Percentiles rank a stretch among this genome's conserved stretches.
These are phyloP conservation scores for Gila orcuttii DNA, from an alignment of 2,113 vertebrate genomes.

Conservation along the genomic window DNA sequence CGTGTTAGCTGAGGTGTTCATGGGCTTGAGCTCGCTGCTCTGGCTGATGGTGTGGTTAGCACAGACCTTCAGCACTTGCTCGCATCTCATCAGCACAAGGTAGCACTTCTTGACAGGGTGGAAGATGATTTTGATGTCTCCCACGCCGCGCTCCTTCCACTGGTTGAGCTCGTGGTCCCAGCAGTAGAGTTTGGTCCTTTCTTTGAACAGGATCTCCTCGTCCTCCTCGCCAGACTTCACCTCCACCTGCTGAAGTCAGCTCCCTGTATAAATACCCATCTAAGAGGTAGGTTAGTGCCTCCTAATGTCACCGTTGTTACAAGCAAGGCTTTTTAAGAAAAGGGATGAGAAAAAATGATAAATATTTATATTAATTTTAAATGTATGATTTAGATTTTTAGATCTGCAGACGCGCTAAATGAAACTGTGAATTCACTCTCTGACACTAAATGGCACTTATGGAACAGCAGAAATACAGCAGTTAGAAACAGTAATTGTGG, in stretches of 20 bases:
- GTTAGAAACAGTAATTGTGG: too few species aligned
- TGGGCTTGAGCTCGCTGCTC: conserved; percentile 87
- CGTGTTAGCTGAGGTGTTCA: conserved; percentile 86
- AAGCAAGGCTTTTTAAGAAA: too few species aligned
- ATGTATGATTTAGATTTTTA: too few species aligned
- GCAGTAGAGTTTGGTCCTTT: conserved; percentile 90
- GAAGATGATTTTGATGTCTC: conserved; percentile 95
- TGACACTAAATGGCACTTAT: too few species aligned
- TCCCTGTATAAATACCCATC: too few species aligned
- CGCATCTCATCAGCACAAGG: conserved; percentile 92
- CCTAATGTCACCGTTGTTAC: too few species aligned
- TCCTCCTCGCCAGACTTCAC: conserved; percentile 98
- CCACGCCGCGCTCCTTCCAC: conserved; percentile 96
- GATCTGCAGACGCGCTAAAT: too few species aligned
- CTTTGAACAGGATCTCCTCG: conserved; percentile 95
- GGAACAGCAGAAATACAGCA: too few species aligned
- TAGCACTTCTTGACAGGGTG: conserved; percentile 88
- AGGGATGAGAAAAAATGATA: too few species aligned
- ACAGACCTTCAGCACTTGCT: conserved; percentile 95
- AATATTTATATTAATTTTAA: too few species aligned
- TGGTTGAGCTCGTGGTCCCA: conserved; percentile 88
- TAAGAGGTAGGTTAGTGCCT: too few species aligned
- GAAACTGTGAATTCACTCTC: too few species aligned
- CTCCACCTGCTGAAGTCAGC: conserved; percentile 79
- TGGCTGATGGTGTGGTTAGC: conserved; percentile 92